A percentile compares a stretch with the other conserved stretches of the same genome.
These are phyloP conservation scores for Betta splendens DNA, from an alignment of 2,797 vertebrate genomes.

Conservation along the genomic window DNA sequence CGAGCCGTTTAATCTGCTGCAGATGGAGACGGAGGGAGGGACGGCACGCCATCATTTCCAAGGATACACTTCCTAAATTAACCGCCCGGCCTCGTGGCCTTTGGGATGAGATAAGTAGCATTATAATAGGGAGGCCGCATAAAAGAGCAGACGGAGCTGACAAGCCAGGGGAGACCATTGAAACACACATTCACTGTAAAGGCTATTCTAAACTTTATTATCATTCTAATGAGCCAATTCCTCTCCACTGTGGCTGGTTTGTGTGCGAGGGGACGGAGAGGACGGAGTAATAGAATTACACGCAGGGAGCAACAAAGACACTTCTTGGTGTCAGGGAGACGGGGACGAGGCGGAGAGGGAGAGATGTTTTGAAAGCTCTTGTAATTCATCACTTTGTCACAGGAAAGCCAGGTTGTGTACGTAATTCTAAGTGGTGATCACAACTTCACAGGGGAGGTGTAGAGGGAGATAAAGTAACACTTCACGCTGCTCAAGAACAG, in stretches of 20 bases:
- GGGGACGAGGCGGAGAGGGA: slow-evolving; percentile 35
- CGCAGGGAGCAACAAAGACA: slow-evolving; percentile 26
- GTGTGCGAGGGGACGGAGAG: slow-evolving; percentile 11
- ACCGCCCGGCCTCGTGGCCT: slow-evolving; percentile 71
- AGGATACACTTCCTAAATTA: slow-evolving; percentile 70
- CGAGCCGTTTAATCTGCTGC: slow-evolving; percentile 74
- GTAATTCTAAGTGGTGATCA: slow-evolving; percentile 57
- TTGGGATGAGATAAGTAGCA: slow-evolving; percentile 76
- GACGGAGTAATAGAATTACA: slow-evolving; percentile 24
- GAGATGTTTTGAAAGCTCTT: slow-evolving; percentile 48
- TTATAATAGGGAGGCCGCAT: slow-evolving; percentile 68
- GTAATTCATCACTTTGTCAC: slow-evolving; percentile 65
- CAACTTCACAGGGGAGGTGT: slow-evolving; percentile 45
- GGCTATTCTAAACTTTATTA: slow-evolving; percentile 12
- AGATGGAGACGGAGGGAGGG: slow-evolving; percentile 54
- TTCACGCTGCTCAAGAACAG: slow-evolving; percentile 11
- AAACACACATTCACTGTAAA: slow-evolving; percentile 29
- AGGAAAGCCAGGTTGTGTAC: slow-evolving; percentile 49
- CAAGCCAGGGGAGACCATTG: slow-evolving; percentile 54
- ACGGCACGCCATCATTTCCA: slow-evolving; percentile 59
- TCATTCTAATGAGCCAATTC: slow-evolving; percentile 41
- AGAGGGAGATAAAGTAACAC: slow-evolving; percentile 41
- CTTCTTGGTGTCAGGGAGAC: slow-evolving; percentile 36
- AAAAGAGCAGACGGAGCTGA: slow-evolving; percentile 58
- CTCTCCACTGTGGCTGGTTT: slow-evolving; percentile 11